A percentile compares a stretch with the other conserved stretches of the same genome.
These are phyloP conservation scores for Caenorhabditis inopinata DNA, from an alignment of 1,140 invertebrate species.

Conservation along the genomic window DNA sequence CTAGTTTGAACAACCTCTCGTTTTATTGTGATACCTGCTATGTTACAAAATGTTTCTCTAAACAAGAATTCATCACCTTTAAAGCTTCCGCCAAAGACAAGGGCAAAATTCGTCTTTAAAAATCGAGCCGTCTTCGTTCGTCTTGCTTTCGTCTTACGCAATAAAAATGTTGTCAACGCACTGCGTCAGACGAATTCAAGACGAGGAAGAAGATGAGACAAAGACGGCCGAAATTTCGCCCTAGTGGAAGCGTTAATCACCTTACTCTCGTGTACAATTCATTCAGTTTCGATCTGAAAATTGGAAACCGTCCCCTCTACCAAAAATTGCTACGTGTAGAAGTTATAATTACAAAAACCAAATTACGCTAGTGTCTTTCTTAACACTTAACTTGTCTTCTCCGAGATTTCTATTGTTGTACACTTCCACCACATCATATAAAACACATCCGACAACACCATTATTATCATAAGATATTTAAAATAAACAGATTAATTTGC, in stretches of 20 bases:
- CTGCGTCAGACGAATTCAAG: too few species aligned
- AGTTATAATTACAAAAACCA: background rate
- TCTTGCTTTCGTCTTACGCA: too few species aligned
- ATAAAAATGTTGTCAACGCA: too few species aligned
- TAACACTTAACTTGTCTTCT: background rate
- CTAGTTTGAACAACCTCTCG: background rate
- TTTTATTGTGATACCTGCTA: background rate
- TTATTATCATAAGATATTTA: background rate
- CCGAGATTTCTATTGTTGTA: background rate
- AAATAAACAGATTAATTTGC: background rate
- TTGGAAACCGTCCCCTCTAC: background rate
- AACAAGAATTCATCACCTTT: too few species aligned
- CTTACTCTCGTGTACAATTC: background rate
- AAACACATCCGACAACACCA: conserved; percentile 3
- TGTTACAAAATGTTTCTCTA: too few species aligned
- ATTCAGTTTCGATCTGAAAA: background rate
- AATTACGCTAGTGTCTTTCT: conserved; percentile 13
- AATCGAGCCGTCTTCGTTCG: too few species aligned
- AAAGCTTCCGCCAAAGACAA: too few species aligned
- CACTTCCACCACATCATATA: background rate
- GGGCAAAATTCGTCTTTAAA: too few species aligned
- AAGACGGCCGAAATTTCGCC: too few species aligned
- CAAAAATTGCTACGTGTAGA: conserved; percentile 24
- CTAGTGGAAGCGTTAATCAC: too few species aligned
- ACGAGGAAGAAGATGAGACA: too few species aligned